Percentiles rank a stretch among this genome's conserved stretches.
Evolutionary conservation across 2,888 invertebrate species (phyloP).

Genomic region (Standfussiana lucernea): DNA sequence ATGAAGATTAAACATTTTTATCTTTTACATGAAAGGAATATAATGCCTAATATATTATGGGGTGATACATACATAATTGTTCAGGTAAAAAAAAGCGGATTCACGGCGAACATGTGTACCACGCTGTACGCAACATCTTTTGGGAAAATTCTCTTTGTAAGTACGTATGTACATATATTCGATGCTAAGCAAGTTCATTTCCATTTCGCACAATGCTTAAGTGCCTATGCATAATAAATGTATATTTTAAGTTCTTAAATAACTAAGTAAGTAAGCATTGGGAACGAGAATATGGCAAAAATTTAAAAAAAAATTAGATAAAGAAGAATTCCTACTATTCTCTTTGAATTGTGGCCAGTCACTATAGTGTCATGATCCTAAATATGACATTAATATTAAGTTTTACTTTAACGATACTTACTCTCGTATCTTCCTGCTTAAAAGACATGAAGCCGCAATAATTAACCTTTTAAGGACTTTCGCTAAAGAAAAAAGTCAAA

Average conservation of each 20-base stretch:
- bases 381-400: not conserved
- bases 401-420: not conserved
- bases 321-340: not conserved
- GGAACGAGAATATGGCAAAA: not conserved
- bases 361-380: not conserved
- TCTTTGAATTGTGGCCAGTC: not conserved
- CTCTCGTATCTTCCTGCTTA: not conserved
- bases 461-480: not conserved
- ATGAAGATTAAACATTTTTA: too few species aligned
- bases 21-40: too few species aligned
- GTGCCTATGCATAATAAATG: slow-evolving; percentile 2
- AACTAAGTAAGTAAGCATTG: not conserved
- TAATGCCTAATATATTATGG: not conserved
- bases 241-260: not conserved
- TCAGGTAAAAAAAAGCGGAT: not conserved
- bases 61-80: too few species aligned
- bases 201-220: not conserved
- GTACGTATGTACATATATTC: too few species aligned
- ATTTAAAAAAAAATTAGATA: not conserved
- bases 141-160: not conserved
- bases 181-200: not conserved
- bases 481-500: not conserved
- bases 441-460: not conserved
- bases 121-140: not conserved
- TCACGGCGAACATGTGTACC: not conserved